phyloP scores from a whole-genome alignment of 2,888 invertebrate species.

The Phragmatobia fuliginosa region DNA sequence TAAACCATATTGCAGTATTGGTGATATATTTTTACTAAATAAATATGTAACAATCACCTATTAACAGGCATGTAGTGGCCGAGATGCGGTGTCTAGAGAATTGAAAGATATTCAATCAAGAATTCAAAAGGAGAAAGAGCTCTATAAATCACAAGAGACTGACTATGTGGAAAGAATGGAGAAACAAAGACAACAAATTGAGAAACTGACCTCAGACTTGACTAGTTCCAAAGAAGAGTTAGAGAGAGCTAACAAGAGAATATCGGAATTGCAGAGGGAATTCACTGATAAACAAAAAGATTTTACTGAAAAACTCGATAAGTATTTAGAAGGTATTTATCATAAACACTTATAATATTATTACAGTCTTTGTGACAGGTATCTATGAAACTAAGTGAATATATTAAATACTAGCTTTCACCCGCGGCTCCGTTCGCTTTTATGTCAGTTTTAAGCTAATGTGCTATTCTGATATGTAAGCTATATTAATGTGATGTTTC shows the following conservation, averaged over 20 bases:
- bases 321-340: conserved; percentile 72
- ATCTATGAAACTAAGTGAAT: too few relatives aligned
- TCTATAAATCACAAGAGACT: conserved; percentile 73
- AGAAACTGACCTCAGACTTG: conserved; percentile 81
- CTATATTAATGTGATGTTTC: too few relatives aligned
- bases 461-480: too few relatives aligned
- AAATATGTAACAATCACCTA: not conserved
- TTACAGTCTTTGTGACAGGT: too few relatives aligned
- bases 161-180: conserved; percentile 82
- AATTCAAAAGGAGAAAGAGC: conserved; percentile 73
- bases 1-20: too few relatives aligned
- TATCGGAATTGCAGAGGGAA: conserved; percentile 85
- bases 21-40: too few relatives aligned
- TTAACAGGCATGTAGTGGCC: conserved; percentile 86
- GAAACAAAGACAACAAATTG: conserved; percentile 83
- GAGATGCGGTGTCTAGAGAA: conserved; percentile 86
- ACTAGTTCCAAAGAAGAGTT: conserved; percentile 82
- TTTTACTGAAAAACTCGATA: conserved; percentile 77
- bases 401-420: too few relatives aligned
- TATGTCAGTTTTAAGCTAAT: too few relatives aligned
- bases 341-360: not conserved
- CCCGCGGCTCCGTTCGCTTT: too few relatives aligned
- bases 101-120: conserved; percentile 82
- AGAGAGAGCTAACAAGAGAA: conserved; percentile 84
- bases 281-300: conserved; percentile 85